phyloP scores from a whole-genome alignment of 1,140 invertebrate genomes.

The Charaxes varanes region DNA sequence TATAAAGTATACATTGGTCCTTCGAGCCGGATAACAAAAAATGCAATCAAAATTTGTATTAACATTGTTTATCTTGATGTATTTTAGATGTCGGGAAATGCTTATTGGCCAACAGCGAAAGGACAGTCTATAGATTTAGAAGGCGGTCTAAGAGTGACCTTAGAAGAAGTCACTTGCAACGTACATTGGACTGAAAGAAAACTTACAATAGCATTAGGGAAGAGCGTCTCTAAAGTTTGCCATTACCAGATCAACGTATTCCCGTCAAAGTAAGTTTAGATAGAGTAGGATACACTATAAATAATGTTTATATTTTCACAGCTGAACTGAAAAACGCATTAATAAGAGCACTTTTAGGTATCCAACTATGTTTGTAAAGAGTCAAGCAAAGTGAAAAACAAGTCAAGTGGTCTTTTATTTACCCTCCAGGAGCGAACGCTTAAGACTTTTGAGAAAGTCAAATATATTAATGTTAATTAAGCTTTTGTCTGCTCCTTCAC shows the following conservation, averaged over 20 bases:
- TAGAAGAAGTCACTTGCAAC: constrained; percentile 81
- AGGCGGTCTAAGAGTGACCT: constrained; percentile 75
- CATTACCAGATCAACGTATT: constrained; percentile 91
- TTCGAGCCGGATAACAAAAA: too few species aligned
- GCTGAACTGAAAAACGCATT: too few species aligned
- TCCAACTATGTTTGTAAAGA: too few species aligned
- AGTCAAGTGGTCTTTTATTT: too few species aligned
- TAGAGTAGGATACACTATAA: too few species aligned
- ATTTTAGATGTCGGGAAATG: constrained; percentile 72
- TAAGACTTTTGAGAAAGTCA: too few species aligned
- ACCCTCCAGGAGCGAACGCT: too few species aligned
- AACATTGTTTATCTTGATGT: not conserved
- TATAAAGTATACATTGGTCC: constrained; percentile 9
- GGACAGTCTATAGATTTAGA: constrained; percentile 75
- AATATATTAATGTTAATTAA: too few species aligned
- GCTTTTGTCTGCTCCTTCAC: too few species aligned
- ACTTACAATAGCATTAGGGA: constrained; percentile 78
- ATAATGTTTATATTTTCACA: too few species aligned
- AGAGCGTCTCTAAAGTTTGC: constrained; percentile 78
- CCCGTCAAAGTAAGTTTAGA: constrained; percentile 85
- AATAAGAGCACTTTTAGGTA: too few species aligned
- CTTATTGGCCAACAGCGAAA: constrained; percentile 85
- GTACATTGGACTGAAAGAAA: constrained; percentile 83
- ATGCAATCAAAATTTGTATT: constrained; percentile 6
- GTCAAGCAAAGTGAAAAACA: too few species aligned